Conservation (phyloP, 92 coral and sea anemone genomes). For the Plumapathes pennacea region DNA sequence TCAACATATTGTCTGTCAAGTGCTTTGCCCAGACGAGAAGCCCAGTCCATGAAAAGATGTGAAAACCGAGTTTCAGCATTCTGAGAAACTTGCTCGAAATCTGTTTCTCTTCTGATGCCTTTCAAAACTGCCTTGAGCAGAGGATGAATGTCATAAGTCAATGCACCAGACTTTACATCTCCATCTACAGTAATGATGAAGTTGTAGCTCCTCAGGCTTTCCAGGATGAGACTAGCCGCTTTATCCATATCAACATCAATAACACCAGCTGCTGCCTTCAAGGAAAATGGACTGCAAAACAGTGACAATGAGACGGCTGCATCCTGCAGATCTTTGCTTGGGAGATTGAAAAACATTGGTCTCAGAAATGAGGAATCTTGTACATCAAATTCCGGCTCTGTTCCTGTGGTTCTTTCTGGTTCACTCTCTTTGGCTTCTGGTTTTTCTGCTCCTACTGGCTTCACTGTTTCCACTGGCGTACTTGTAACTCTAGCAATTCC, state of each 20-base stretch:
- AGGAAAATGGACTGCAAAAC: slow-evolving; percentile 14
- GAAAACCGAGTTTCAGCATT: no score
- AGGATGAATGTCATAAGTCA: slow-evolving; percentile 48
- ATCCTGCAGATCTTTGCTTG: slow-evolving; percentile 1
- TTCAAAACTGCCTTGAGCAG: slow-evolving; percentile 33
- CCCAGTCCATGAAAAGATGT: no score
- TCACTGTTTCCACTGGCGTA: neutral
- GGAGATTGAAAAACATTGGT: slow-evolving; percentile 12
- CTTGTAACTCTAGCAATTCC: neutral
- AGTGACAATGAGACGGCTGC: slow-evolving; percentile 9
- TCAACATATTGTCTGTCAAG: no score
- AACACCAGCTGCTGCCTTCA: slow-evolving; percentile 5
- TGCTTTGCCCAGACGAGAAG: no score
- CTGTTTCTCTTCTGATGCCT: slow-evolving; percentile 1
- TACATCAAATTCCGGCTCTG: slow-evolving; percentile 5
- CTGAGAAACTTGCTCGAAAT: no score
- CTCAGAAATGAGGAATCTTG: slow-evolving; percentile 2
- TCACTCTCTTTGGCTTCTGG: neutral
- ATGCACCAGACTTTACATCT: slow-evolving; percentile 2
- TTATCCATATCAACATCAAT: neutral
- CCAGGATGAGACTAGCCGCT: neutral
- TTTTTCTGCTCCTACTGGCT: neutral
- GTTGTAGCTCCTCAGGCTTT: no score
- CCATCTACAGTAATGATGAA: no score
- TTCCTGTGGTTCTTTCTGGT: neutral